Conservation (phyloP, 2,797 vertebrate genomes). For the Anguilla anguilla region DNA sequence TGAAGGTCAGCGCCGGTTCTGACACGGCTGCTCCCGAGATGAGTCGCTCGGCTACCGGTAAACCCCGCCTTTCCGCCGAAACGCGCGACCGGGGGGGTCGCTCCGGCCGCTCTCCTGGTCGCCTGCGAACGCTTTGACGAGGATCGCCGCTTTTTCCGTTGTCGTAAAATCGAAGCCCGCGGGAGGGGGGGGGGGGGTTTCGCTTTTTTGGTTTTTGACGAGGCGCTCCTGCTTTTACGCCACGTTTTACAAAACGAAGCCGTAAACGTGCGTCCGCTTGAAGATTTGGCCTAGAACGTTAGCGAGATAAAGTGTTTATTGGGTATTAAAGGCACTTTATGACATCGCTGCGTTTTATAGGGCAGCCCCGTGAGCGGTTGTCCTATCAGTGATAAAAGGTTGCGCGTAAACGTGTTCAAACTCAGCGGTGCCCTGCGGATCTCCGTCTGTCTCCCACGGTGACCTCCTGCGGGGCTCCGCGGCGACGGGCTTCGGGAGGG, state of each 20-base stretch:
- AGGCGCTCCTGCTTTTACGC: not conserved
- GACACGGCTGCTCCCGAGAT: not conserved
- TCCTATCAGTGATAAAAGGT: too few species aligned
- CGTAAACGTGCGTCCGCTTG: not conserved
- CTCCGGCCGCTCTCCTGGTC: not conserved
- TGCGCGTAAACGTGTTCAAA: too few species aligned
- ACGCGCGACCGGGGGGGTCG: not conserved
- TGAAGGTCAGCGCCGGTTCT: too few species aligned
- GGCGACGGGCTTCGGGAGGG: conserved; percentile 44
- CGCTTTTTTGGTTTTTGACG: not conserved
- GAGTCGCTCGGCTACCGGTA: not conserved
- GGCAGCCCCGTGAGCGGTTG: too few species aligned
- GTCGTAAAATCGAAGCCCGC: not conserved
- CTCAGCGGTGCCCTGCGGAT: too few species aligned
- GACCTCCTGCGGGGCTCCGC: conserved; percentile 67
- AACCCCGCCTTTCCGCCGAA: not conserved
- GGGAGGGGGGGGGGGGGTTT: not conserved
- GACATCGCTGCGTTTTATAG: too few species aligned
- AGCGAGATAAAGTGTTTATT: not conserved
- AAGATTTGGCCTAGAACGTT: not conserved
- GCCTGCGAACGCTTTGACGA: not conserved
- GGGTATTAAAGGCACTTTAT: not conserved
- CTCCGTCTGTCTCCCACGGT: conserved; percentile 49
- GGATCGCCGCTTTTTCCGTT: not conserved
- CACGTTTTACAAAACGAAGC: not conserved